These are phyloP conservation scores for Drosophila hydei DNA, from an alignment of 1,140 invertebrate genomes.

Conservation along the genomic window DNA sequence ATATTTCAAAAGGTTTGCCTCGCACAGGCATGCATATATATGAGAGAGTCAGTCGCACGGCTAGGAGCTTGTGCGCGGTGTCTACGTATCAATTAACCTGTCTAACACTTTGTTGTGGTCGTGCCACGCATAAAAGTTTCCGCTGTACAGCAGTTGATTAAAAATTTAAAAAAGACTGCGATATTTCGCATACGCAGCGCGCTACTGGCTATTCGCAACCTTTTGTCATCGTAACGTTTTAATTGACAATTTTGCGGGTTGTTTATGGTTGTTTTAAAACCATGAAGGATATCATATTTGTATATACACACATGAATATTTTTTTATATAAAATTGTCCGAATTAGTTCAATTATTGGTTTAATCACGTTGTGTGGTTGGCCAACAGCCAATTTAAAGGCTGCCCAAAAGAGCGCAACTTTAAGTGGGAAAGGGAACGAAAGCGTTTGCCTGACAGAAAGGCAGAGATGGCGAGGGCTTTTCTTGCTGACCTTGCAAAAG, in stretches of 20 bases:
- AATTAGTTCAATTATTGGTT: slow-evolving; percentile 69
- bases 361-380: slow-evolving; percentile 66
- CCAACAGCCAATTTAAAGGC: slow-evolving; percentile 16
- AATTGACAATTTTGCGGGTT: slow-evolving; percentile 57
- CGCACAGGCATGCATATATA: slow-evolving; percentile 22
- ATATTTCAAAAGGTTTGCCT: slow-evolving; percentile 75
- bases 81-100: slow-evolving; percentile 75
- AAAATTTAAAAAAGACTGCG: slow-evolving; percentile 19
- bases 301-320: not conserved
- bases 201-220: not conserved
- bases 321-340: slow-evolving; percentile 18
- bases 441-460: not conserved
- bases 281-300: slow-evolving; percentile 13
- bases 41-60: slow-evolving; percentile 5
- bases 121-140: slow-evolving; percentile 9
- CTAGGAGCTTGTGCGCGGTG: slow-evolving; percentile 41
- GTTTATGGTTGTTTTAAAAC: slow-evolving; percentile 33
- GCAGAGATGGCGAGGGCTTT: not conserved
- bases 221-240: slow-evolving; percentile 51
- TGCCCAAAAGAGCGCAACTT: slow-evolving; percentile 4
- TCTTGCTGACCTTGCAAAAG: slow-evolving; percentile 24
- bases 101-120: slow-evolving; percentile 75
- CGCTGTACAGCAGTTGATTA: slow-evolving; percentile 21
- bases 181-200: slow-evolving; percentile 44
- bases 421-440: not conserved